Evolutionary conservation across 2,888 invertebrate genomes (phyloP).

Genomic region (Acrobasis consociella): DNA sequence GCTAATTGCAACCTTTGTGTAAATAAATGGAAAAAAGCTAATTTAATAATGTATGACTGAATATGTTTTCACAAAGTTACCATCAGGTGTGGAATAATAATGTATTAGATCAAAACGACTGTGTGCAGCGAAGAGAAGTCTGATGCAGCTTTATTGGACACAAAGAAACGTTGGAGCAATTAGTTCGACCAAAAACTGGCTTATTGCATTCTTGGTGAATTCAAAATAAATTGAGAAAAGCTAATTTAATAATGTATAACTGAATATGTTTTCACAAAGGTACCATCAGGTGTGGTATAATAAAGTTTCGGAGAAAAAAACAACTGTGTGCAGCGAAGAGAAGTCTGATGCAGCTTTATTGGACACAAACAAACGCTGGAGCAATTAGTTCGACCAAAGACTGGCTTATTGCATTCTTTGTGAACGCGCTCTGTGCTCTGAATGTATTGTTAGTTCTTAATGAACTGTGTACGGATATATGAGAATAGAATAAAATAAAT

Average conservation of each 20-base stretch:
- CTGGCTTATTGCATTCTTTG: constrained; percentile 20
- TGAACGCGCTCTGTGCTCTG: not conserved
- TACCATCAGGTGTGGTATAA: no score
- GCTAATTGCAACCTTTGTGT: not conserved
- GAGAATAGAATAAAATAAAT: not conserved
- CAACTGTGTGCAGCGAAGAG: not conserved
- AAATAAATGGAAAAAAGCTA: no score
- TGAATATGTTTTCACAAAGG: no score
- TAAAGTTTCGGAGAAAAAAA: not conserved
- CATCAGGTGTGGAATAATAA: not conserved
- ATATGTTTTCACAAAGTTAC: no score
- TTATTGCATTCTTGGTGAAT: not conserved
- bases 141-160: not conserved
- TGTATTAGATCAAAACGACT: not conserved
- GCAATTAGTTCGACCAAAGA: not conserved
- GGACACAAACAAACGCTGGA: constrained; percentile 5
- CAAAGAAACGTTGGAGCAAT: not conserved
- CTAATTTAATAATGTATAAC: no score
- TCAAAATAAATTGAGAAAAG: no score
- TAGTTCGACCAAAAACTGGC: not conserved
- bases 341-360: not conserved
- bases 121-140: not conserved
- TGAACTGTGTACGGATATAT: not conserved
- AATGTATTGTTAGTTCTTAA: constrained; percentile 6
- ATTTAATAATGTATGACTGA: no score